Conservation (phyloP, 2,888 invertebrate species). For the Chymomyza fuscimana region DNA sequence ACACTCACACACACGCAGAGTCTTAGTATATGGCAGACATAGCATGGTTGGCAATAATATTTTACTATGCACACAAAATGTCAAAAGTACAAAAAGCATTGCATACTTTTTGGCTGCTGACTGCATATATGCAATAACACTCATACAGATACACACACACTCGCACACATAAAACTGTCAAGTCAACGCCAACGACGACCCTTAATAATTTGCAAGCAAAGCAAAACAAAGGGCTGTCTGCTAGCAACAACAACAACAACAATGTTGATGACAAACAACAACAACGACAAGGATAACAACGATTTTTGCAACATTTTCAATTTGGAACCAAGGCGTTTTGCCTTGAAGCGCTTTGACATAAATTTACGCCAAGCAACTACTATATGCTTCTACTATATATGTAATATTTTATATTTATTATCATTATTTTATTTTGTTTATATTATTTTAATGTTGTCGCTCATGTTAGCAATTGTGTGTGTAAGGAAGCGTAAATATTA, state of each 20-base stretch:
- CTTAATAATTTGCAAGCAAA: conserved; percentile 35
- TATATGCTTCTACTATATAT: neutral
- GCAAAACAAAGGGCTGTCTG: neutral
- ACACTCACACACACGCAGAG: conserved; percentile 8
- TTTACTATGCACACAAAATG: conserved; percentile 25
- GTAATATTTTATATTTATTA: conserved; percentile 47
- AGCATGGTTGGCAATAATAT: conserved; percentile 54
- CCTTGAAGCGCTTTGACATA: conserved; percentile 1
- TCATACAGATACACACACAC: conserved; percentile 10
- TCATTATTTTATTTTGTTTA: conserved; percentile 62
- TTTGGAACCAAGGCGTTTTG: neutral
- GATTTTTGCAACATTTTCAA: conserved; percentile 12
- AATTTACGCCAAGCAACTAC: conserved; percentile 36
- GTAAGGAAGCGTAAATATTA: conserved; percentile 54
- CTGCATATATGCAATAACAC: neutral
- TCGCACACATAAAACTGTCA: conserved; percentile 24
- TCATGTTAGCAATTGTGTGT: neutral
- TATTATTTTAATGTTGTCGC: conserved; percentile 62
- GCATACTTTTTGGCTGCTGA: conserved; percentile 26
- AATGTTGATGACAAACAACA: neutral
- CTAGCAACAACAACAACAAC: neutral
- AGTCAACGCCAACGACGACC: conserved; percentile 22
- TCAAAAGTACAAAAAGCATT: conserved; percentile 29
- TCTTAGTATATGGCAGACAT: neutral
- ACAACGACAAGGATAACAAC: neutral